Evolutionary conservation across 2,888 invertebrate genomes (phyloP).

Genomic region (Archips crataeganus): DNA sequence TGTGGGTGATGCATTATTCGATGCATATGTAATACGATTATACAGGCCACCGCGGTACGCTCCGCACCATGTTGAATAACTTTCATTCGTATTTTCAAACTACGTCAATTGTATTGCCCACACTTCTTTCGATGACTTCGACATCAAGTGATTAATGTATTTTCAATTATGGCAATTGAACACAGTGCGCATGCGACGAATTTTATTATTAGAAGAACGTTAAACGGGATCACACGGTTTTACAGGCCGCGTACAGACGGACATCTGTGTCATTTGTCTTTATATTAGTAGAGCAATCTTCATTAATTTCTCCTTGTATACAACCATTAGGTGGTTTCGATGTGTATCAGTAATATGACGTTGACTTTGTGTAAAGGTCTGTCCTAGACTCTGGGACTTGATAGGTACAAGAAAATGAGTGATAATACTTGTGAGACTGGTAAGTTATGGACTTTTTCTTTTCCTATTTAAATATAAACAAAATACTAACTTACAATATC

Average conservation of each 20-base stretch:
- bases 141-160: slow-evolving; percentile 74
- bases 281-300: slow-evolving; percentile 47
- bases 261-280: slow-evolving; percentile 56
- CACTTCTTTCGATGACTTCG: slow-evolving; percentile 57
- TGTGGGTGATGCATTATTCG: slow-evolving; percentile 8
- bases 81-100: slow-evolving; percentile 73
- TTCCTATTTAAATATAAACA: neutral
- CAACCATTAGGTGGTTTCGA: slow-evolving; percentile 11
- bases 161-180: slow-evolving; percentile 78
- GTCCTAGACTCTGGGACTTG: slow-evolving; percentile 42
- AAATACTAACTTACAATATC: neutral
- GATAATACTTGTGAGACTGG: slow-evolving; percentile 54
- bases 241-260: slow-evolving; percentile 52
- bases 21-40: neutral
- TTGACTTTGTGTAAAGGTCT: slow-evolving; percentile 48
- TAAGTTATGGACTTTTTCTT: slow-evolving; percentile 48
- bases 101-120: slow-evolving; percentile 63
- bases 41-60: slow-evolving; percentile 16
- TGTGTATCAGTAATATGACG: slow-evolving; percentile 45
- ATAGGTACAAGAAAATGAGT: slow-evolving; percentile 51
- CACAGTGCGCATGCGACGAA: slow-evolving; percentile 78
- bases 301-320: slow-evolving; percentile 4
- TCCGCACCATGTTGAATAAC: slow-evolving; percentile 65
- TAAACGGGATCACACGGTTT: slow-evolving; percentile 67
- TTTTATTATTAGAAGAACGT: slow-evolving; percentile 73